Base-by-base conservation (phyloP, 2,888 invertebrate species). In the Ophion ventricosus region DNA sequence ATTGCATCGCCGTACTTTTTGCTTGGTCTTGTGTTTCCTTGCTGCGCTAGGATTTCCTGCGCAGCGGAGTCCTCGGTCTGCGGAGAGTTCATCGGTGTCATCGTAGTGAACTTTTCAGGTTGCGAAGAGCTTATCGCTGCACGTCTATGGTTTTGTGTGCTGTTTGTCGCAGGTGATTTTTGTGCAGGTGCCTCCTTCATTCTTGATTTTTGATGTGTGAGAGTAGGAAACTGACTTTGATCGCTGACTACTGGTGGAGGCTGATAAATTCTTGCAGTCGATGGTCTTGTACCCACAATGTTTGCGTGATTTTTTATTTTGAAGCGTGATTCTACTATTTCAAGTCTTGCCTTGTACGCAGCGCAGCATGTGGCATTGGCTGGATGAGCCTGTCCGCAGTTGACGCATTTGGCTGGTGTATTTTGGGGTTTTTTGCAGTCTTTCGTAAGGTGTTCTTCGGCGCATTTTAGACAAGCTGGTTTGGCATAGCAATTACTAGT, bases 361-460 rank as follows among this genome's bases (percentile, higher is more conserved):
- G 67, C 87, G 89, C 59, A 82, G 75, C 88, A 90, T 2, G 66
- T 61, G 56, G 57, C 73, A 63, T 87, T 90, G 0, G 89, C 88
- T 8, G 88, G 86, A 57, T 90, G 89, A 7, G 67, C 72, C 3
- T 83, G 85, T 14, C 69, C 57, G 74, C 89, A 90, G 57, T 90
- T 90, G 0, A 81, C 86, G 69, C 90, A 90, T 77, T 87, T 35
- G 20, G 64, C 64, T 40, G 64, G 87, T 1, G 88, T 67, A 86
- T 84, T 72, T 82, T 82, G 75, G 49, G 23, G 69, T 14, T 54
- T 10, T 66, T 88, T 87, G 59, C 90, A 90, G 5, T 87, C 83
- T 49, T 75, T 85, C 0, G 89, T 90, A 11, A 82, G 69, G 67
- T 90, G 89, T 0, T 69, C 61, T 11, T 75, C 78, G 2, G 83